Percentiles rank a stretch among this genome's conserved stretches.
Evolutionary conservation across 1,140 invertebrate species (phyloP).

Genomic region (Atta texana): DNA sequence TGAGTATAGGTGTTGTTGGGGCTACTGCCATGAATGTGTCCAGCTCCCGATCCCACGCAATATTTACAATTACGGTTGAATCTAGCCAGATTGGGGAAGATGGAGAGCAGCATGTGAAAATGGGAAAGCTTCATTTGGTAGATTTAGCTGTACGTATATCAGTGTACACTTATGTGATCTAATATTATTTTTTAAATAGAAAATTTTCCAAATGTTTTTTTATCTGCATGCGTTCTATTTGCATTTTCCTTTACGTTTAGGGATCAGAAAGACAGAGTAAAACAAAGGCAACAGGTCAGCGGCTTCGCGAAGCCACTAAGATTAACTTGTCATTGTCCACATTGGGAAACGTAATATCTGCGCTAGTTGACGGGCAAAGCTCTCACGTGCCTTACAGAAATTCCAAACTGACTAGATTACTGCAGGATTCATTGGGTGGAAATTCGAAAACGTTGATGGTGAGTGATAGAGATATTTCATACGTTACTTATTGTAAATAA

Average conservation of each 20-base stretch:
- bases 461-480: conserved; percentile 28
- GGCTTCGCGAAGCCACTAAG: conserved; percentile 97
- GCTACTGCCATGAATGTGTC: conserved; percentile 95
- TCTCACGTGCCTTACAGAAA: conserved; percentile 98
- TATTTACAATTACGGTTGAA: conserved; percentile 95
- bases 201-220: neutral
- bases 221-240: neutral
- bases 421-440: conserved; percentile 98
- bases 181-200: conserved; percentile 26
- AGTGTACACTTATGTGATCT: neutral
- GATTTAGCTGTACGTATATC: conserved; percentile 90
- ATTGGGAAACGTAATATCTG: conserved; percentile 97
- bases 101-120: conserved; percentile 89
- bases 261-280: conserved; percentile 96
- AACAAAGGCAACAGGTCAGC: conserved; percentile 95
- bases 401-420: conserved; percentile 96
- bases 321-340: conserved; percentile 98
- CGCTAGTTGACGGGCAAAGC: conserved; percentile 96
- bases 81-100: conserved; percentile 90
- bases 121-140: conserved; percentile 94
- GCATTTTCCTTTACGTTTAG: conserved; percentile 79
- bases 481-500: neutral
- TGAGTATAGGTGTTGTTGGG: conserved; percentile 88
- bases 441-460: conserved; percentile 99
- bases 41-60: conserved; percentile 95